These are phyloP conservation scores for Corythornis leucogaster DNA, from an alignment of 2,797 vertebrate genomes.

Conservation along the genomic window DNA sequence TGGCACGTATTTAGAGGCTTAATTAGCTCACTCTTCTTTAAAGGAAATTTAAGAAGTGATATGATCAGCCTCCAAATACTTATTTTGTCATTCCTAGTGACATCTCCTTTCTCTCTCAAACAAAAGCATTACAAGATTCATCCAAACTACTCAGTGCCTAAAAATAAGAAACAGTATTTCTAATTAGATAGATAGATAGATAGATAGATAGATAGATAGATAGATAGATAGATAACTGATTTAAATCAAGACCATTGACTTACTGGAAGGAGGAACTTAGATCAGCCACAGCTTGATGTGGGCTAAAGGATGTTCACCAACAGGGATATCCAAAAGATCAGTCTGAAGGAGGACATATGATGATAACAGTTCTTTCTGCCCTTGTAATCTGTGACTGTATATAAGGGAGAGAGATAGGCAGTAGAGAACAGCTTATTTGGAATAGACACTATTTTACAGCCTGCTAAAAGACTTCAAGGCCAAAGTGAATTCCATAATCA, in stretches of 20 bases:
- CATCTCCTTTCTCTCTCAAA: neutral
- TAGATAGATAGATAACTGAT: neutral
- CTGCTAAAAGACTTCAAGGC: conserved; percentile 25
- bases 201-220: neutral
- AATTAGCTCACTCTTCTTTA: conserved; percentile 14
- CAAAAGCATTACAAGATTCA: neutral
- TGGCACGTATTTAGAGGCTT: neutral
- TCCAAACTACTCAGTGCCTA: neutral
- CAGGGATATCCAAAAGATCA: neutral
- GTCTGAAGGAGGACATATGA: neutral
- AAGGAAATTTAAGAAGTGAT: neutral
- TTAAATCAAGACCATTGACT: neutral
- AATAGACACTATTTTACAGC: conserved; percentile 16
- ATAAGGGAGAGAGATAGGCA: neutral
- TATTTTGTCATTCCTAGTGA: neutral
- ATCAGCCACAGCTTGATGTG: neutral
- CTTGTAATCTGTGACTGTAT: neutral
- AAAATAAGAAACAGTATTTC: neutral
- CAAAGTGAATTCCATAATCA: conserved; percentile 34
- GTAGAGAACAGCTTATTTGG: neutral
- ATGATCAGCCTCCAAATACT: conserved; percentile 11
- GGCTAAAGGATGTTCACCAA: neutral
- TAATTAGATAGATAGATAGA: neutral
- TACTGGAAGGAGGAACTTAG: neutral
- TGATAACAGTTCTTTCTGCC: neutral